Conservation (phyloP, 2,113 vertebrate genomes). For the Cavia aperea region DNA sequence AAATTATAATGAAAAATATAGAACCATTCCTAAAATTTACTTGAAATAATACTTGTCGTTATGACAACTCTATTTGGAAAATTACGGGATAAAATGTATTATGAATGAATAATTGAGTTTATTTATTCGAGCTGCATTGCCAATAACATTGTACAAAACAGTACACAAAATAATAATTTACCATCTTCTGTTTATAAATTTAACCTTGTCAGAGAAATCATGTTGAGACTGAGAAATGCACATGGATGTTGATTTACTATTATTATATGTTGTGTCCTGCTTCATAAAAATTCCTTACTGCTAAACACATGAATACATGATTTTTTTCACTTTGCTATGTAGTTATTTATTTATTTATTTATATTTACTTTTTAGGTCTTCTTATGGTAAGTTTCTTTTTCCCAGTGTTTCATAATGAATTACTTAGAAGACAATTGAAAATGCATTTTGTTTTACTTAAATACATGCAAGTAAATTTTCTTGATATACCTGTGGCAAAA, state of each 20-base stretch:
- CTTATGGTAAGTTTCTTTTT: neutral
- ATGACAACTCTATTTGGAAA: neutral
- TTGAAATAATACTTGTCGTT: neutral
- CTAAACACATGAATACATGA: neutral
- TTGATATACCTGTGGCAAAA: neutral
- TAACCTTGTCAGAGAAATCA: neutral
- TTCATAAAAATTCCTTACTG: neutral
- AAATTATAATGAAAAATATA: neutral
- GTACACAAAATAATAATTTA: conserved; percentile 31
- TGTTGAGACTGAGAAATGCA: neutral
- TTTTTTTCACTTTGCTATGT: neutral
- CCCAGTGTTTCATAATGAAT: neutral
- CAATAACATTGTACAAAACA: conserved; percentile 4
- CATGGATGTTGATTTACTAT: neutral
- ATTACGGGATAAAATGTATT: neutral
- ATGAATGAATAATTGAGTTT: conserved; percentile 22
- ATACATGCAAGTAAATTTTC: neutral
- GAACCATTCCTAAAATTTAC: neutral
- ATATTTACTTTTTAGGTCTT: neutral
- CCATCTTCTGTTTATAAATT: conserved; percentile 16
- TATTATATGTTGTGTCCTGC: neutral
- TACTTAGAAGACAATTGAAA: neutral
- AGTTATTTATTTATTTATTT: neutral
- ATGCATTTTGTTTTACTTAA: neutral
- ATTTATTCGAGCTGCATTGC: conserved; percentile 24